Base-by-base conservation (phyloP, 2,888 invertebrate genomes). In the Thymelicus sylvestris region DNA sequence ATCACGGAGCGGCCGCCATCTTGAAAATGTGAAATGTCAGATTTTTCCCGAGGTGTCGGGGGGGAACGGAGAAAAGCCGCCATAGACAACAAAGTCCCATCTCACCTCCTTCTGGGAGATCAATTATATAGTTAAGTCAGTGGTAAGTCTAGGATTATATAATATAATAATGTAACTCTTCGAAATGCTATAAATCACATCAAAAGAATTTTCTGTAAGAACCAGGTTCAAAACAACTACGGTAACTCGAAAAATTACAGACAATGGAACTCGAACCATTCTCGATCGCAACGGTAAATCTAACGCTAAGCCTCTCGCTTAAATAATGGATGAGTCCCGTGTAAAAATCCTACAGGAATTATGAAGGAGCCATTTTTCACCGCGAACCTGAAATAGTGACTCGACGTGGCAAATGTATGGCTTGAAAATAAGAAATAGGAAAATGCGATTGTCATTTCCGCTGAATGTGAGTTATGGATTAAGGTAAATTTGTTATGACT, bases 281-380 rank as follows among this genome's bases (percentile, higher is more conserved):
- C 70, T 74, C 77, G 76, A 76, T 78, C 82, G 86, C 82, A 87
- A 82, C 85, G 81, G 88, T 90, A 90, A 91, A 91, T 91, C 89
- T 88, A 80, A 79, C 75, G 76, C 80, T 84, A 86, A 88, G 85
- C 88, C 85, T 82, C 78, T 78, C 73, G 77, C 82, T 84, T 89
- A 89, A 88, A 91, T 90, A 90, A 91, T 87, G 87, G 89, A 91
- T 90, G 89, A 85, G 86, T 80, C 77, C 74, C 79, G 81, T 76
- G 81, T 80, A 88, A 88, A 86, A 83, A 81, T 79, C 80, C 79
- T 74, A 72, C 82, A 84, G 86, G 88, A 87, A 89, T 91, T 89
- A 90, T 81, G 79, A 83, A 87, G 86, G 87, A 79, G 81, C 83
- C 86, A 88, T 91, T 86, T 89, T 78, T 90, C 90, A 90, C 85